Base-by-base conservation (phyloP, 2,797 vertebrate genomes). In the Sebastes elongatus region DNA sequence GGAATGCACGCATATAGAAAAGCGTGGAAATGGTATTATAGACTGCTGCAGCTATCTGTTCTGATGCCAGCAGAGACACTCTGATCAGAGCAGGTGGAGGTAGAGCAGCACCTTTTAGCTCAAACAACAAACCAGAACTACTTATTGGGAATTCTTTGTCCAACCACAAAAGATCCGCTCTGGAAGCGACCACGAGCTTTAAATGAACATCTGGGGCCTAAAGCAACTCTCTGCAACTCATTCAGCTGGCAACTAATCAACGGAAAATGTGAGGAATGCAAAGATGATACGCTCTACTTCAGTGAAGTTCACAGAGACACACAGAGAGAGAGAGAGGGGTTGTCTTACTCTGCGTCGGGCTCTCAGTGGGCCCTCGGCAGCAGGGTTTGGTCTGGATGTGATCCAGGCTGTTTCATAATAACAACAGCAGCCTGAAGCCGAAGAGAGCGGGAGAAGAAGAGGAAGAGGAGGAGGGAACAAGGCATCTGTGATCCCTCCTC, bases 331-430 rank as follows among this genome's bases (percentile, higher is more conserved):
- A 25, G 33, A 53, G 56, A 49, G 56, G 25, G 33, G 55, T 6
- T 30, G 64, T 61, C 56, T 42, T 32, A 55, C 35, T 42, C 59
- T 25, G 27, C 10, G 52, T 81, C 81, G 76, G 68, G 64, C 76
- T 59, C 63, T 80, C 74, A 2, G 56, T 32, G 60, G 78, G 66
- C 78, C 86, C 77, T 63, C 57, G 3, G 33, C n/a, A 64, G 77
- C 38, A 38, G 38, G 73, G 80, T 66, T 86, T 14, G 30, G 64
- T 74, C 76, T 92, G 90, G 81, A 91, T 6, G 1, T 0, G 27
- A 28, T 82, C 85, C 88, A 81, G 60, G 8, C 56, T 7, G 74
- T 93, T 92, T 92, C 83, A 83, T 81, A 92, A 93, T 81, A 42
- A 42, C 13, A 74, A 33, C n/a, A 77, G 61, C 83, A 73, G 88